A percentile compares a stretch with the other conserved stretches of the same genome.
Evolutionary conservation across 1,140 invertebrate species (phyloP).

Genomic region (Rhyacophila brunnea): DNA sequence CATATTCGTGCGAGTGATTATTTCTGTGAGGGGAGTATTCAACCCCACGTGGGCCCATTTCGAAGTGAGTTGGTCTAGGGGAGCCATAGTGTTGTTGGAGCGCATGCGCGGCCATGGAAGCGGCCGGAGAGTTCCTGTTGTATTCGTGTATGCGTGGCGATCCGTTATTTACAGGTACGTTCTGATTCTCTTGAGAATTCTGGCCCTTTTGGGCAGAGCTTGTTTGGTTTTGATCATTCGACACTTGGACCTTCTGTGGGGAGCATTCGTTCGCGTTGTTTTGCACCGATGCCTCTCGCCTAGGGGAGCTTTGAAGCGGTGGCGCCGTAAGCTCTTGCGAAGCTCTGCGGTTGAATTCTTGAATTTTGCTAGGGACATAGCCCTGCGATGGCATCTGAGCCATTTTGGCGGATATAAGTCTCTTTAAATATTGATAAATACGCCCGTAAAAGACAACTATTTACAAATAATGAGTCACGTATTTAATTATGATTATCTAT

Average conservation of each 20-base stretch:
- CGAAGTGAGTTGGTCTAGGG: slow-evolving; percentile 46
- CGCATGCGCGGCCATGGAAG: slow-evolving; percentile 18
- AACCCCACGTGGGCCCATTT: slow-evolving; percentile 50
- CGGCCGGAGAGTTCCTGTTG: slow-evolving; percentile 19
- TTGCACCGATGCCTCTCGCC: slow-evolving; percentile 28
- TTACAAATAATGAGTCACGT: too few species aligned
- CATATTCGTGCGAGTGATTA: slow-evolving; percentile 45
- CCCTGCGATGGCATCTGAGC: slow-evolving; percentile 49
- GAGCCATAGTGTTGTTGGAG: slow-evolving; percentile 32
- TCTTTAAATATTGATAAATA: too few species aligned
- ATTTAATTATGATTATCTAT: too few species aligned
- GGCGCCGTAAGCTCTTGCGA: slow-evolving; percentile 43
- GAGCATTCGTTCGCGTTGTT: slow-evolving; percentile 35
- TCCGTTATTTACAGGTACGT: slow-evolving; percentile 31
- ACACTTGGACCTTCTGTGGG: slow-evolving; percentile 19
- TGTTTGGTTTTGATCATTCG: slow-evolving; percentile 15
- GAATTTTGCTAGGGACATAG: slow-evolving; percentile 49
- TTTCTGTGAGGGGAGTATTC: slow-evolving; percentile 50
- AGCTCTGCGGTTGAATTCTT: slow-evolving; percentile 47
- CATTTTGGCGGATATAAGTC: slow-evolving; percentile 35
- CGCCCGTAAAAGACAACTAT: too few species aligned
- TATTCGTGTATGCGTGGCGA: slow-evolving; percentile 26
- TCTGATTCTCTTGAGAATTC: slow-evolving; percentile 30
- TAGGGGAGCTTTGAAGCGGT: slow-evolving; percentile 27
- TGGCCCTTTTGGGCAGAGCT: slow-evolving; percentile 8